Percentiles rank a stretch among this genome's conserved stretches.
These are phyloP conservation scores for Caiman crocodilus DNA, from an alignment of 2,797 vertebrate genomes.

Conservation along the genomic window DNA sequence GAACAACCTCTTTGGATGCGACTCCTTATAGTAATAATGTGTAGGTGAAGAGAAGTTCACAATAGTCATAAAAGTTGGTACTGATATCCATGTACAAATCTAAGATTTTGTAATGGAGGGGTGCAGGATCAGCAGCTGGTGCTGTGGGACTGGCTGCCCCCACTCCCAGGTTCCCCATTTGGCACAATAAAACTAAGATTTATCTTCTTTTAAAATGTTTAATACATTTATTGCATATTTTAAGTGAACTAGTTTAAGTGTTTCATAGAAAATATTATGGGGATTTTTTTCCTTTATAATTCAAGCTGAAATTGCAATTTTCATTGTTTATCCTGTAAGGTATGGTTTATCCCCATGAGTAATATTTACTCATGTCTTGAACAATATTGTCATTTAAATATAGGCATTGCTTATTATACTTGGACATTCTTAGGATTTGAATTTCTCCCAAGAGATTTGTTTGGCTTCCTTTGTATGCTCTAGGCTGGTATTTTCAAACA, in stretches of 20 bases:
- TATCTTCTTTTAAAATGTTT: not conserved
- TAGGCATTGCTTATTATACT: not conserved
- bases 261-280: constrained; percentile 55
- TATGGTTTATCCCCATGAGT: constrained; percentile 9
- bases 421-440: constrained; percentile 44
- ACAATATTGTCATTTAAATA: constrained; percentile 26
- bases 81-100: no score
- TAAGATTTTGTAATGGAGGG: no score
- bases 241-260: not conserved
- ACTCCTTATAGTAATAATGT: no score
- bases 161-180: no score
- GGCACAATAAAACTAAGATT: not conserved
- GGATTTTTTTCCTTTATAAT: not conserved
- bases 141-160: no score
- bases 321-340: constrained; percentile 11
- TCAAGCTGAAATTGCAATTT: constrained; percentile 42
- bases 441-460: constrained; percentile 27
- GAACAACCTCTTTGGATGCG: no score
- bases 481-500: constrained; percentile 34
- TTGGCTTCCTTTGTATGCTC: constrained; percentile 6
- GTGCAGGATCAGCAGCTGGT: no score
- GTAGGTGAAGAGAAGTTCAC: no score
- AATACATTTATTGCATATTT: not conserved
- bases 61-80: no score
- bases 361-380: not conserved